These are phyloP conservation scores for Pteronura brasiliensis DNA, from an alignment of 2,113 vertebrate species.

Conservation along the genomic window DNA sequence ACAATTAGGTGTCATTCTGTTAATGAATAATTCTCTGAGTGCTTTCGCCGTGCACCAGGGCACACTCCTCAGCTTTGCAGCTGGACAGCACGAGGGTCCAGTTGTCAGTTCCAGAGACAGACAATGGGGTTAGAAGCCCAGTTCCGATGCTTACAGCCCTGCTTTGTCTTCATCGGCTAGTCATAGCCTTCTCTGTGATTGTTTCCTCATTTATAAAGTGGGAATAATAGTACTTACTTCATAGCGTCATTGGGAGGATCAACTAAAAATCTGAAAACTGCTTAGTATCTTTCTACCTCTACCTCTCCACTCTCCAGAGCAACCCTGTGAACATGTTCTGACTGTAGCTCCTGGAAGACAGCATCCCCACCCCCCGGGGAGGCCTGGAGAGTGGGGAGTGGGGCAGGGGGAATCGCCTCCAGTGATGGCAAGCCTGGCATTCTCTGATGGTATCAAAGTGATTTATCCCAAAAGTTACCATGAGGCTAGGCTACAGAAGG, in stretches of 20 bases:
- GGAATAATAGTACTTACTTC: background rate
- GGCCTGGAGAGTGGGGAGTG: accelerated
- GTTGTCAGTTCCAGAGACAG: background rate
- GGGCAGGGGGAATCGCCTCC: too few relatives aligned
- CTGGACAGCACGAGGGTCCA: too few relatives aligned
- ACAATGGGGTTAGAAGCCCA: background rate
- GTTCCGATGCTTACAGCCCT: background rate
- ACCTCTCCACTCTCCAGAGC: background rate
- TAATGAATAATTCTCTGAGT: background rate
- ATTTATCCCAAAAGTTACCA: background rate
- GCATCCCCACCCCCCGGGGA: background rate
- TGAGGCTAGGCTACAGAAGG: background rate
- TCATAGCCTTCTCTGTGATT: background rate
- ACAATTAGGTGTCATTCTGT: accelerated
- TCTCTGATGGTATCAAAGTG: background rate
- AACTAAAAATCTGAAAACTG: background rate
- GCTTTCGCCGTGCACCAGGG: accelerated
- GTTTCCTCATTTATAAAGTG: background rate
- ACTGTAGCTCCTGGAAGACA: background rate
- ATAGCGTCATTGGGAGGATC: background rate
- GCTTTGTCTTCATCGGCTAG: background rate
- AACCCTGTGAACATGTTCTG: background rate
- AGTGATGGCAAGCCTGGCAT: background rate
- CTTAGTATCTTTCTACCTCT: background rate
- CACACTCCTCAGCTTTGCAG: background rate